Evolutionary conservation across 1,140 invertebrate genomes (phyloP).

Genomic region (Stegodyphus mimosarum): DNA sequence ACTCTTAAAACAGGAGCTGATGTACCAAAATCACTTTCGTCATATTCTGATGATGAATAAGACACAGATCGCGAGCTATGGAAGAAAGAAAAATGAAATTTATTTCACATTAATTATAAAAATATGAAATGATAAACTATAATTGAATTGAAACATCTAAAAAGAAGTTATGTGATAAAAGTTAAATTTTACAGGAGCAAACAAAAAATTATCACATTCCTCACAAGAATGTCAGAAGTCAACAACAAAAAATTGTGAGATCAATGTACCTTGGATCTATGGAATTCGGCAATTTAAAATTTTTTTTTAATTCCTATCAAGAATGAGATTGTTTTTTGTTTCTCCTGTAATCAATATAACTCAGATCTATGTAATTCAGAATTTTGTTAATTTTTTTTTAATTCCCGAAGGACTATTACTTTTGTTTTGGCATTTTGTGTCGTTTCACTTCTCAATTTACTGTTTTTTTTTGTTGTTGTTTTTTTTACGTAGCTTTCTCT

Average conservation of each 20-base stretch:
- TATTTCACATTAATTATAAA: background rate
- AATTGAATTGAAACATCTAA: background rate
- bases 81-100: background rate
- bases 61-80: conserved; percentile 3
- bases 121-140: background rate
- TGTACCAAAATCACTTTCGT: conserved; percentile 13
- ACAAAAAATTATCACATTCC: background rate
- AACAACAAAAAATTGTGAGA: background rate
- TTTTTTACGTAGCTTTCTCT: too few species aligned
- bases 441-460: too few species aligned
- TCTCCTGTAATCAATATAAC: too few species aligned
- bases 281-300: too few species aligned
- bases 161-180: too few species aligned
- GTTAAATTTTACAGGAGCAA: background rate
- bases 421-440: too few species aligned
- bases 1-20: conserved; percentile 4
- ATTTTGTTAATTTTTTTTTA: too few species aligned
- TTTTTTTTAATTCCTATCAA: too few species aligned
- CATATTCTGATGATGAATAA: conserved; percentile 11
- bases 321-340: too few species aligned
- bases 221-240: background rate
- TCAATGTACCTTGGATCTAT: background rate
- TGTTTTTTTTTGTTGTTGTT: too few species aligned
- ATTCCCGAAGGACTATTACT: too few species aligned
- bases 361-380: too few species aligned